Evolutionary conservation across 2,888 invertebrate genomes (phyloP).

Genomic region (Diadegma fenestrale): DNA sequence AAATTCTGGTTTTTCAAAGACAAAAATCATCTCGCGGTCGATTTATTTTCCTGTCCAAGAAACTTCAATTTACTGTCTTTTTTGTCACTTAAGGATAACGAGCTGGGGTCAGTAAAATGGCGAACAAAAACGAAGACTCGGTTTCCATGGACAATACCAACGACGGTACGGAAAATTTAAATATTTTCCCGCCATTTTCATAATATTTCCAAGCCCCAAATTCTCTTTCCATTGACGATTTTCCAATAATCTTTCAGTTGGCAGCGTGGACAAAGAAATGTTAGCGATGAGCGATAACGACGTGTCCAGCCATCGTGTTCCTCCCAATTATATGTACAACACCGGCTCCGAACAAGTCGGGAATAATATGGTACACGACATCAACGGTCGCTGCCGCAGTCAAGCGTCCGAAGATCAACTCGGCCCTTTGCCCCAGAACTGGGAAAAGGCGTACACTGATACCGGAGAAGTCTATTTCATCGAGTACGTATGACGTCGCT

Average conservation of each 20-base stretch:
- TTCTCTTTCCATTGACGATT: not conserved
- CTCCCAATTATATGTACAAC: constrained; percentile 81
- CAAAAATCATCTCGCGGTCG: not conserved
- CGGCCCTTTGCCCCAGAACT: constrained; percentile 97
- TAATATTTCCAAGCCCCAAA: not conserved
- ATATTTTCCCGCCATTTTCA: not conserved
- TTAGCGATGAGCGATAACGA: constrained; percentile 77
- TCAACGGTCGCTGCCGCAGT: constrained; percentile 83
- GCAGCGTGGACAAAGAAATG: constrained; percentile 80
- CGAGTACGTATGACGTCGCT: constrained; percentile 89
- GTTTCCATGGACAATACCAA: constrained; percentile 81
- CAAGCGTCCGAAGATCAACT: constrained; percentile 91
- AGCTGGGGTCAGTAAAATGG: constrained; percentile 75
- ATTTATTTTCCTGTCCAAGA: constrained; percentile 21
- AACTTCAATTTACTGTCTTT: constrained; percentile 26
- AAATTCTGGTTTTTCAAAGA: not conserved
- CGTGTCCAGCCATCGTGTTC: constrained; percentile 78
- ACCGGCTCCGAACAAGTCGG: constrained; percentile 77
- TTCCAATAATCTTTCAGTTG: constrained; percentile 66
- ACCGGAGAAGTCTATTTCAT: constrained; percentile 99
- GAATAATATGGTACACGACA: constrained; percentile 76
- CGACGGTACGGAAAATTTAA: constrained; percentile 76
- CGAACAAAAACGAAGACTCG: constrained; percentile 81
- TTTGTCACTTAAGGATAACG: constrained; percentile 47
- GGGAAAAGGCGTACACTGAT: constrained; percentile 99